Evolutionary conservation across 2,113 vertebrate species (phyloP).

Genomic region (Neomonachus schauinslandi): DNA sequence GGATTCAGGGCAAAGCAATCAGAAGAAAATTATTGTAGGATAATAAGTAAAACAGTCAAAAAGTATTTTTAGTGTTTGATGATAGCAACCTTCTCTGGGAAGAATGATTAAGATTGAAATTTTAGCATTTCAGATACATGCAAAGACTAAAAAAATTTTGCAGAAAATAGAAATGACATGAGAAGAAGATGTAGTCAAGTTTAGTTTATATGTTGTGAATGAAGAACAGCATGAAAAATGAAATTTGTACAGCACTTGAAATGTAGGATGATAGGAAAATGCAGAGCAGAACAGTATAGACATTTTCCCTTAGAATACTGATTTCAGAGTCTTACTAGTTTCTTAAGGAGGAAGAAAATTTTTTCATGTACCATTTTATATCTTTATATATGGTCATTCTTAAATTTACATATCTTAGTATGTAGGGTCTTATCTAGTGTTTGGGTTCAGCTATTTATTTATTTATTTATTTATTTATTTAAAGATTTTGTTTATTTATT

Average conservation of each 20-base stretch:
- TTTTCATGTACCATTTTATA: neutral
- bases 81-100: neutral
- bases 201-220: neutral
- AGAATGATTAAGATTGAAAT: constrained; percentile 44
- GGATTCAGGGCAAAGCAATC: constrained; percentile 2
- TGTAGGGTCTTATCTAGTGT: neutral
- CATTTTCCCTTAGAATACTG: neutral
- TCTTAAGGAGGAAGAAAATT: neutral
- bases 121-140: constrained; percentile 30
- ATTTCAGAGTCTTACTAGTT: neutral
- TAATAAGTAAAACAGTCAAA: constrained; percentile 48
- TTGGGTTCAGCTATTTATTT: neutral
- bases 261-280: neutral
- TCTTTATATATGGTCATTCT: neutral
- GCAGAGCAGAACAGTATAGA: neutral
- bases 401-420: neutral
- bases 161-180: neutral
- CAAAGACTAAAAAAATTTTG: neutral
- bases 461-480: neutral
- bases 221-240: neutral
- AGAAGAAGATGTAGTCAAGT: neutral
- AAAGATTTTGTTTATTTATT: neutral
- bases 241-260: neutral
- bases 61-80: constrained; percentile 37
- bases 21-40: neutral